Evolutionary conservation across 2,888 invertebrate genomes (phyloP), one percentile per base, ranked within the genome.

Genomic region (Oconnorella tubifera): DNA sequence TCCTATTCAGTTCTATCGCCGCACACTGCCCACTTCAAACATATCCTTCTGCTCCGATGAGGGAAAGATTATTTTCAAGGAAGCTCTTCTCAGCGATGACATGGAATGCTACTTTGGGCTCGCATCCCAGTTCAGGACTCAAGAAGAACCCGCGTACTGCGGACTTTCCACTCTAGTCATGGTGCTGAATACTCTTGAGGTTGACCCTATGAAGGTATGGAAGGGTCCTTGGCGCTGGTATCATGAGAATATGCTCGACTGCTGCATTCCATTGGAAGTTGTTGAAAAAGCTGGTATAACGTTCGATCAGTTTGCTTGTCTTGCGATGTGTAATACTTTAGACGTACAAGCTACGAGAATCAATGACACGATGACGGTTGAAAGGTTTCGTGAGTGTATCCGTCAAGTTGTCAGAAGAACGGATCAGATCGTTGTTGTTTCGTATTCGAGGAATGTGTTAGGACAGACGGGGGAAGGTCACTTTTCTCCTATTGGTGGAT

Each of bases 161-260:
- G 83, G 82, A n/a, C 74, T 82, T 23, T 78, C 82, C 28, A 81
- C 82, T 1, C 73, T 83, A 19, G 80, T 82, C 70, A 76, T 75
- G 76, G 77, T 78, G 2, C 72, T 83, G 33, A 83, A 83, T 67
- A 77, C 81, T 2, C 72, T 83, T 32, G 81, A 79, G 65, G 77
- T 66, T 19, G 66, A 64, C 56, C 65, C 62, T 28, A 32, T 29
- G 3, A 29, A 50, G 19, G 62, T 66, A 1, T 66, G 58, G 58
- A 58, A 63, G 32, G 68, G 63, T 23, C 66, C 79, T 2, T 83
- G 83, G 83, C 73, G 82, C 27, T 83, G 81, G 78, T 83, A 82
- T 70, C 82, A 83, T 69, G 83, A 83, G 70, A 73, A 77, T 33
- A 83, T 83, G 82, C 73, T 83, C 25, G 81, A 82, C 66, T 83